Evolutionary conservation across 2,797 vertebrate species (phyloP).

Genomic region (Falco naumanni): DNA sequence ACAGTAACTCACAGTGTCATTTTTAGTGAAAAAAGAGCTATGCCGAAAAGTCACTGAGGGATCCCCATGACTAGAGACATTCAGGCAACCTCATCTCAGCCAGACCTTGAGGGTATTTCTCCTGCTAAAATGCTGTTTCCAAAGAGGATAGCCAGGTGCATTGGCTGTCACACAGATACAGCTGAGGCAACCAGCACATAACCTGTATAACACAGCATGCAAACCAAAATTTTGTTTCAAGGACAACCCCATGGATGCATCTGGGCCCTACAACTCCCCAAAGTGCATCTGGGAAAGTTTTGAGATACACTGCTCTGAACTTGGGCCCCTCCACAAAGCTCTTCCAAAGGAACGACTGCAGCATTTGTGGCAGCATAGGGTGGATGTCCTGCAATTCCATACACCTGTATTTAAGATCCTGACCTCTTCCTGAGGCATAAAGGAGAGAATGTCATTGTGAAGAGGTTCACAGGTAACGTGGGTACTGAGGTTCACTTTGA

Average conservation of each 20-base stretch:
- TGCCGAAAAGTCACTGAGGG: not conserved
- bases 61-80: not conserved
- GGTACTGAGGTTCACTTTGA: not conserved
- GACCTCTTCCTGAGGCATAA: not conserved
- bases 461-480: not conserved
- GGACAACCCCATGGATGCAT: not conserved
- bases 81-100: not conserved
- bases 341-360: not conserved
- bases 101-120: not conserved
- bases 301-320: not conserved
- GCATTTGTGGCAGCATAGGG: not conserved
- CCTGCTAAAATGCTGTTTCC: not conserved
- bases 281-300: not conserved
- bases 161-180: not conserved
- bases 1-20: not conserved
- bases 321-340: not conserved
- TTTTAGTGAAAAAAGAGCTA: not conserved
- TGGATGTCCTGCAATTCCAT: not conserved
- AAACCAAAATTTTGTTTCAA: not conserved
- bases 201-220: not conserved
- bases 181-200: not conserved
- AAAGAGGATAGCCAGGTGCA: not conserved
- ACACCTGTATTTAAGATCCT: not conserved
- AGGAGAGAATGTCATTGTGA: not conserved
- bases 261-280: not conserved